Conservation (phyloP, 2,888 invertebrate species). For the Mimas tiliae region DNA sequence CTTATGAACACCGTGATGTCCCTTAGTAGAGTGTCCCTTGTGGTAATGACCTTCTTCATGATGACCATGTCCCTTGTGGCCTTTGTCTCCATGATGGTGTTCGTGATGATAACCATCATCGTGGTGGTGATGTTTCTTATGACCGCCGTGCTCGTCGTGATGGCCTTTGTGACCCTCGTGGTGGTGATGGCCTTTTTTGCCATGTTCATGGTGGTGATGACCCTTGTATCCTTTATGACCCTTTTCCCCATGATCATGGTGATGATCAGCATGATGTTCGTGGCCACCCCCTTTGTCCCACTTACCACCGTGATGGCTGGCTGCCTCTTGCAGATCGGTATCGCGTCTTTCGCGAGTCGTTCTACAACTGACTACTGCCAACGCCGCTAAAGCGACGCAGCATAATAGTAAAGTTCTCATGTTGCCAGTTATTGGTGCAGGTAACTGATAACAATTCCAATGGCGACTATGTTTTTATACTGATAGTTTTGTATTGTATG, state of each 20-base stretch:
- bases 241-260: slow-evolving; percentile 88
- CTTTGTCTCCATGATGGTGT: slow-evolving; percentile 87
- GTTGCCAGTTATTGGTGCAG: slow-evolving; percentile 58
- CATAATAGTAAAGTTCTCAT: slow-evolving; percentile 72
- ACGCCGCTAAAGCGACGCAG: slow-evolving; percentile 76
- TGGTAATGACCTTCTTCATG: slow-evolving; percentile 88
- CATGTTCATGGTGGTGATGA: slow-evolving; percentile 87
- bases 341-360: slow-evolving; percentile 76
- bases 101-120: slow-evolving; percentile 87
- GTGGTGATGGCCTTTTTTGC: slow-evolving; percentile 90
- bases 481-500: slow-evolving; percentile 65
- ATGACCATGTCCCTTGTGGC: slow-evolving; percentile 85
- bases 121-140: slow-evolving; percentile 87
- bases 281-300: slow-evolving; percentile 87
- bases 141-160: slow-evolving; percentile 86
- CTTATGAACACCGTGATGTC: slow-evolving; percentile 93
- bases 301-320: slow-evolving; percentile 72
- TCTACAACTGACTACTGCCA: slow-evolving; percentile 82
- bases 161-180: slow-evolving; percentile 87
- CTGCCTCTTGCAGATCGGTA: slow-evolving; percentile 84
- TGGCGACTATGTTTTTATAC: slow-evolving; percentile 74
- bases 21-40: slow-evolving; percentile 94
- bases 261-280: slow-evolving; percentile 87
- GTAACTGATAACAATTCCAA: slow-evolving; percentile 67
- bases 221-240: slow-evolving; percentile 90